Conservation (phyloP, 92 coral and sea anemone species). For the Parazoanthus darwini region DNA sequence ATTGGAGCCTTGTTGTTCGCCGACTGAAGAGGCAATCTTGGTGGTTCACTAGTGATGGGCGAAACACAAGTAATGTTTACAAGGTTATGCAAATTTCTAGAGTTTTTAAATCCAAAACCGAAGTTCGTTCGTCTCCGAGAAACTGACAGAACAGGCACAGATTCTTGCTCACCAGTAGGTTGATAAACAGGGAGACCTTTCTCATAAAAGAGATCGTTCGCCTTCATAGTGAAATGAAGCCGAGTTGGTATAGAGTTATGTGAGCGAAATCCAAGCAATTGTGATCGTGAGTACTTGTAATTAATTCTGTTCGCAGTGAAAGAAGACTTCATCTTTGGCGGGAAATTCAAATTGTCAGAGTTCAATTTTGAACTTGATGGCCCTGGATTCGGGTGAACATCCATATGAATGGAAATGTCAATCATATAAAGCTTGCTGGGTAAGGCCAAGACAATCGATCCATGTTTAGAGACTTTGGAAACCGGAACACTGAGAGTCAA, state of each 20-base stretch:
- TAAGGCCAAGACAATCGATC: too few species aligned
- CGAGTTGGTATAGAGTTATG: neutral
- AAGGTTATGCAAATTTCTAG: neutral
- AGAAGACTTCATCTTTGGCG: too few species aligned
- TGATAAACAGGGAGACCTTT: neutral
- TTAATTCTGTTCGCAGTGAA: too few species aligned
- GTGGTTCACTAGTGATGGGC: slow-evolving; percentile 33
- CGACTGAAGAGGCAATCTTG: slow-evolving; percentile 31
- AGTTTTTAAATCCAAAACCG: neutral
- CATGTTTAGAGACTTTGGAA: too few species aligned
- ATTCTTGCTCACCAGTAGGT: neutral
- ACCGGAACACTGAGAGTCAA: too few species aligned
- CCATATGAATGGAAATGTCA: too few species aligned
- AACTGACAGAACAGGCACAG: neutral
- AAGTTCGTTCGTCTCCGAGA: neutral
- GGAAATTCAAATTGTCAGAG: too few species aligned
- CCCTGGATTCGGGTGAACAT: too few species aligned
- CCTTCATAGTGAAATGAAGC: neutral
- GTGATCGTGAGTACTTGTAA: too few species aligned
- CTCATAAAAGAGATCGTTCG: neutral
- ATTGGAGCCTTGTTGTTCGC: neutral
- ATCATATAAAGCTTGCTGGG: too few species aligned
- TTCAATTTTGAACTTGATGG: too few species aligned
- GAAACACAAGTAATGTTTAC: slow-evolving; percentile 33
- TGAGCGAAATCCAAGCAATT: too few species aligned